Evolutionary conservation across 1,140 invertebrate species (phyloP).

Genomic region (Zaprionus lachaisei): DNA sequence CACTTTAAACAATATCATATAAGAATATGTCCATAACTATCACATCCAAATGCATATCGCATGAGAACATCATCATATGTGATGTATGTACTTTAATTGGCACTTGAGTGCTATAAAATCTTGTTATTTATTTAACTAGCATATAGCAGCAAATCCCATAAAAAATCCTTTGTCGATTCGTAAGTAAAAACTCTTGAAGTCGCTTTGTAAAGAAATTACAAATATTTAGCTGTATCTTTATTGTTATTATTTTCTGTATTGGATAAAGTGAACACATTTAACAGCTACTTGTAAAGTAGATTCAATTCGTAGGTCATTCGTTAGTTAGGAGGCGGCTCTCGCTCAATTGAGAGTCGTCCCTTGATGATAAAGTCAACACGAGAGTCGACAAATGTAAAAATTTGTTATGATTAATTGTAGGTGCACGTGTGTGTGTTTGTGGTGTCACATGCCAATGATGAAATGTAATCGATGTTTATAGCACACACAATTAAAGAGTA

Average conservation of each 20-base stretch:
- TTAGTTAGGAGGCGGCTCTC: conserved; percentile 25
- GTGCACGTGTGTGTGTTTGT: conserved; percentile 10
- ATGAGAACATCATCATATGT: too few relatives aligned
- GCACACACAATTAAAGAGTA: conserved; percentile 4
- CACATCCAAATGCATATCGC: too few relatives aligned
- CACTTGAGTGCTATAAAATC: too few relatives aligned
- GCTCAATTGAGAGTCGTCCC: conserved; percentile 25
- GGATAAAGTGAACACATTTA: conserved; percentile 64
- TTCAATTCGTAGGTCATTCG: conserved; percentile 43
- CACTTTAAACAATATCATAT: too few relatives aligned
- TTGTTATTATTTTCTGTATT: conserved; percentile 11
- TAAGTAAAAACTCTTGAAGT: conserved; percentile 5
- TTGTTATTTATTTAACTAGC: too few relatives aligned
- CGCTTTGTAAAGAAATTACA: conserved; percentile 62
- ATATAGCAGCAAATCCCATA: too few relatives aligned
- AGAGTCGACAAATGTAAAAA: conserved; percentile 18
- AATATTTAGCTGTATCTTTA: conserved; percentile 49
- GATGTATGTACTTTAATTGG: too few relatives aligned
- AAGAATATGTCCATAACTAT: too few relatives aligned
- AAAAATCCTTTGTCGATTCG: neutral
- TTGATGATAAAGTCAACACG: conserved; percentile 8
- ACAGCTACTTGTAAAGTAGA: conserved; percentile 73
- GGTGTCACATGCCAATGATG: conserved; percentile 11
- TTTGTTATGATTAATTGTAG: conserved; percentile 23
- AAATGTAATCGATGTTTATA: conserved; percentile 28